A percentile compares a stretch with the other conserved stretches of the same genome.
phyloP scores from a whole-genome alignment of 2,888 invertebrate genomes.

The Tinea pellionella region DNA sequence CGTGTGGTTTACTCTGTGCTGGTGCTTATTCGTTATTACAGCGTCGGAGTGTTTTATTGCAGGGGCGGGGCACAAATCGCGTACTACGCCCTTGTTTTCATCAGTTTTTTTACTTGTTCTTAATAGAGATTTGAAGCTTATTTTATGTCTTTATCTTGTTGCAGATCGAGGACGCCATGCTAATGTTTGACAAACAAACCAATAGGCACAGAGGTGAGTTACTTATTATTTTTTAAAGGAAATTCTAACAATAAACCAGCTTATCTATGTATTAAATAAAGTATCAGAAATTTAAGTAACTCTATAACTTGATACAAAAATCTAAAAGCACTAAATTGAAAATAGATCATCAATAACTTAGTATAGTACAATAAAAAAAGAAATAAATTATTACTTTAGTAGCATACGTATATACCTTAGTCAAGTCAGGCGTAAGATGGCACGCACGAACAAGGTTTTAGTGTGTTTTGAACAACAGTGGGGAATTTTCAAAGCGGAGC shows the following conservation, averaged over 20 bases:
- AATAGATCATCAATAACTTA: too few species aligned
- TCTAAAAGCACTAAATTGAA: too few species aligned
- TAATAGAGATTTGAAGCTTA: constrained; percentile 50
- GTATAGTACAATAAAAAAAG: constrained; percentile 17
- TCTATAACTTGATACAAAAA: too few species aligned
- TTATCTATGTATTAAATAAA: background rate
- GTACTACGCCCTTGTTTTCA: constrained; percentile 59
- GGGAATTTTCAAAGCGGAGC: constrained; percentile 36
- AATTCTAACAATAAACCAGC: background rate
- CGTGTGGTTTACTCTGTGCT: constrained; percentile 68
- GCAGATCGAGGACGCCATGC: constrained; percentile 99
- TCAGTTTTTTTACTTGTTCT: constrained; percentile 43
- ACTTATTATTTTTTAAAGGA: background rate
- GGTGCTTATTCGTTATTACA: constrained; percentile 70
- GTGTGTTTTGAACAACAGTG: constrained; percentile 38
- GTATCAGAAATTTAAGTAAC: background rate
- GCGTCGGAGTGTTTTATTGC: constrained; percentile 67
- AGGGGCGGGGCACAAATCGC: constrained; percentile 60
- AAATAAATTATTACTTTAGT: constrained; percentile 25
- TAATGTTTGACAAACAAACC: constrained; percentile 99
- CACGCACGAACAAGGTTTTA: constrained; percentile 31
- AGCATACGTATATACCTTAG: constrained; percentile 29
- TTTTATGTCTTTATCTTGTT: constrained; percentile 69
- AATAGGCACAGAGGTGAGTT: constrained; percentile 98
- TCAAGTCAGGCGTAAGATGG: constrained; percentile 26